Evolutionary conservation across 2,888 invertebrate species (phyloP).

Genomic region (Tholera decimalis): DNA sequence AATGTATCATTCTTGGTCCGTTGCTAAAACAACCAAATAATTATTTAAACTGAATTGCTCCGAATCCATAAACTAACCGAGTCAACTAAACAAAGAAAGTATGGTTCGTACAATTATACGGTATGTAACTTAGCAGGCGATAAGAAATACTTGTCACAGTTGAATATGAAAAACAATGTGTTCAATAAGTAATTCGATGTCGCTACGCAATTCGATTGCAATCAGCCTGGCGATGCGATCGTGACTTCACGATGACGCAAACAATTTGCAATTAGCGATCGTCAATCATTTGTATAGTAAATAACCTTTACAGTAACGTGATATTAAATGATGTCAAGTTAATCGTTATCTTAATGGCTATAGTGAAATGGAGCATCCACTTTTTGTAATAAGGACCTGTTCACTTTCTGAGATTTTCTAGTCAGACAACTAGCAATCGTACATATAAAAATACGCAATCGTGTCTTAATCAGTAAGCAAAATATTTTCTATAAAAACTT

Average conservation of each 20-base stretch:
- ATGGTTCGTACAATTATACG: conserved; percentile 12
- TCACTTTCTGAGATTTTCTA: background rate
- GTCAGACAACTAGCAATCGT: background rate
- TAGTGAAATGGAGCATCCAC: background rate
- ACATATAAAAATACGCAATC: too few species aligned
- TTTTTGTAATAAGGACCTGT: background rate
- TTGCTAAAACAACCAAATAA: conserved; percentile 18
- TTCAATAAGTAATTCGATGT: conserved; percentile 55
- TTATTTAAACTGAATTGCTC: conserved; percentile 1
- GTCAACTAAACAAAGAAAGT: conserved; percentile 23
- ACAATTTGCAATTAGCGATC: conserved; percentile 65
- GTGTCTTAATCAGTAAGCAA: too few species aligned
- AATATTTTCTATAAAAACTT: too few species aligned
- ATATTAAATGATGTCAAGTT: conserved; percentile 41
- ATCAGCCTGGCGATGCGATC: conserved; percentile 46
- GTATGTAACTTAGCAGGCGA: conserved; percentile 19
- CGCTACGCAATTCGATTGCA: conserved; percentile 39
- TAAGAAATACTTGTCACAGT: conserved; percentile 36
- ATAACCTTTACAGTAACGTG: conserved; percentile 49
- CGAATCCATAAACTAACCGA: conserved; percentile 14
- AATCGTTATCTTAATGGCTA: conserved; percentile 6
- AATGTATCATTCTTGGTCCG: conserved; percentile 1
- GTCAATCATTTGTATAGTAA: conserved; percentile 64
- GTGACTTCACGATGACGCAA: conserved; percentile 61
- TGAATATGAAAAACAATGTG: conserved; percentile 34